Evolutionary conservation across 2,888 invertebrate genomes (phyloP).

Genomic region (Catocala fraxini): DNA sequence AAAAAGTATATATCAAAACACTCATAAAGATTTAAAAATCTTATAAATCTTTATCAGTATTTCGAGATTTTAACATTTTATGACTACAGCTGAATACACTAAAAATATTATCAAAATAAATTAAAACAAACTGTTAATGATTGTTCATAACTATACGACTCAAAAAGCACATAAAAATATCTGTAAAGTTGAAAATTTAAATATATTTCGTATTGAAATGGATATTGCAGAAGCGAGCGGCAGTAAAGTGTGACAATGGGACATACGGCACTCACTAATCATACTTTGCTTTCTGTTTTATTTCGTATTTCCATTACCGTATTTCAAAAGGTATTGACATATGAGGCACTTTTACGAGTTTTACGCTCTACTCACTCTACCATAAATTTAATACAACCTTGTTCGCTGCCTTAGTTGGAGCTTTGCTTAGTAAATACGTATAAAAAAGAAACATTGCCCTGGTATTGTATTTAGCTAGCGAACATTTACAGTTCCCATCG

Average conservation of each 20-base stretch:
- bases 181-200: conserved; percentile 57
- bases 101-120: too few relatives aligned
- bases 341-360: conserved; percentile 86
- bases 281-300: conserved; percentile 88
- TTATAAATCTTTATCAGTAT: too few relatives aligned
- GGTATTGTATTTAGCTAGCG: conserved; percentile 43
- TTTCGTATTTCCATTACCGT: conserved; percentile 87
- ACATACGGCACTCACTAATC: conserved; percentile 85
- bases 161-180: conserved; percentile 16
- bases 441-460: conserved; percentile 48
- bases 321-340: conserved; percentile 87
- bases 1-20: too few relatives aligned
- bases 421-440: conserved; percentile 57
- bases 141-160: conserved; percentile 37
- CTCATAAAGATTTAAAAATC: too few relatives aligned
- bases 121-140: neutral
- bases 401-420: conserved; percentile 62
- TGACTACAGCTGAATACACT: too few relatives aligned
- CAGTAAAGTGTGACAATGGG: conserved; percentile 83
- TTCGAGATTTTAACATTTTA: too few relatives aligned
- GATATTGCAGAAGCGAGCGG: conserved; percentile 70
- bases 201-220: conserved; percentile 74
- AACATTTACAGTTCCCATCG: conserved; percentile 35
- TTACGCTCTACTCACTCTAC: conserved; percentile 72
- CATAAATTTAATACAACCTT: conserved; percentile 77